Conservation (phyloP, 2,113 vertebrate genomes). For the Oreocharis arfaki region DNA sequence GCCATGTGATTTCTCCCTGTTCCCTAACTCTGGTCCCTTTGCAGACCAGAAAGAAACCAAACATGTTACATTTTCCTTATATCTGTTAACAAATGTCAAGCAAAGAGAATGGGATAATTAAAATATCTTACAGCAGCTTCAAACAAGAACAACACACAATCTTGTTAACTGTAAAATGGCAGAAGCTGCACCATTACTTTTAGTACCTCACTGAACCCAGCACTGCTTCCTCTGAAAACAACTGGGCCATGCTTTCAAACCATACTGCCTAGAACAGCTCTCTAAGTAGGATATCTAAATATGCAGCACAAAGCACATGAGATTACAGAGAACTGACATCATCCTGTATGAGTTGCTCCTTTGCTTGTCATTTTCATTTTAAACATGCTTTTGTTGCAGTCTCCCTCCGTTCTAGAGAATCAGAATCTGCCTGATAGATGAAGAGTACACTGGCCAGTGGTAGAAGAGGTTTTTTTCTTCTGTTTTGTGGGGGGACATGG, state of each 20-base stretch:
- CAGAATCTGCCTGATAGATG: not conserved
- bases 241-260: not conserved
- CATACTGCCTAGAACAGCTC: not conserved
- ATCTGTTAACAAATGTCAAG: not conserved
- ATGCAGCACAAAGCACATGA: not conserved
- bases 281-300: not conserved
- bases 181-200: not conserved
- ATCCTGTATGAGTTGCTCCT: not conserved
- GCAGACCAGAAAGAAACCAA: not conserved
- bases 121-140: not conserved
- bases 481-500: not conserved
- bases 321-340: not conserved
- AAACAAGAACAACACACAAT: not conserved
- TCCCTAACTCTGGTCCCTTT: not conserved
- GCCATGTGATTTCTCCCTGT: not conserved
- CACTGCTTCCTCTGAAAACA: not conserved
- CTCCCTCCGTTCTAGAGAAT: not conserved
- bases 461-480: not conserved
- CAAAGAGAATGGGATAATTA: not conserved
- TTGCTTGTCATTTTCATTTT: not conserved
- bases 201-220: not conserved
- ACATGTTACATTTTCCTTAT: not conserved
- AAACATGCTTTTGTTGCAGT: not conserved
- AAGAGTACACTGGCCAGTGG: not conserved
- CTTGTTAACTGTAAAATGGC: not conserved